These are phyloP conservation scores for Drosophila nigromelanica DNA, from an alignment of 1,140 invertebrate genomes.

Conservation along the genomic window DNA sequence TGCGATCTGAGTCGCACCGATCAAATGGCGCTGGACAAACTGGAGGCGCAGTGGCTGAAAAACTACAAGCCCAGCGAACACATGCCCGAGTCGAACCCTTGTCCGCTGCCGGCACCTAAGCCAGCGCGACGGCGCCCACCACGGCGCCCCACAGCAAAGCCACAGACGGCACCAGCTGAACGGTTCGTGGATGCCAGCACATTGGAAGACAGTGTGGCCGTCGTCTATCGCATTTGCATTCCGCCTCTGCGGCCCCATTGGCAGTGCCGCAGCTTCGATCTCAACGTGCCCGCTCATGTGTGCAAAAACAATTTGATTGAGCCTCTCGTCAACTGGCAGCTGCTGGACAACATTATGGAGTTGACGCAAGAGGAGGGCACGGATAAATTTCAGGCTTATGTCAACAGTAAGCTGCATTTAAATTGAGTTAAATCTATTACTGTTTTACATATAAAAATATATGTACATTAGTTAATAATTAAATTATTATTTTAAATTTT, in stretches of 20 bases:
- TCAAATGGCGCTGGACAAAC: background rate
- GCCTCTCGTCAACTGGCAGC: constrained; percentile 16
- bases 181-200: background rate
- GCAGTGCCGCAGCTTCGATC: constrained; percentile 13
- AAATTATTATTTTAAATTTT: no score
- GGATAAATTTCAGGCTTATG: constrained; percentile 4
- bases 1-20: background rate
- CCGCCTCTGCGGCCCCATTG: constrained; percentile 4
- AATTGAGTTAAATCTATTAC: no score
- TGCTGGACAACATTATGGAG: constrained; percentile 32
- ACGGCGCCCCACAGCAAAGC: no score
- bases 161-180: background rate
- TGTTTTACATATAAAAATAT: no score
- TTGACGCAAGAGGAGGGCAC: background rate
- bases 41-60: constrained; percentile 2
- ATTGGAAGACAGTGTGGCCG: background rate
- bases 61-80: background rate
- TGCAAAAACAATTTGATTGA: constrained; percentile 22
- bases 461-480: no score
- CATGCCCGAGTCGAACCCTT: background rate
- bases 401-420: constrained; percentile 1
- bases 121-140: background rate
- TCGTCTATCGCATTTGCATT: constrained; percentile 12
- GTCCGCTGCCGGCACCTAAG: background rate
- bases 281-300: constrained; percentile 1